Base-by-base conservation (phyloP, 2,888 invertebrate genomes). In the Melikaiella ostensackeni region DNA sequence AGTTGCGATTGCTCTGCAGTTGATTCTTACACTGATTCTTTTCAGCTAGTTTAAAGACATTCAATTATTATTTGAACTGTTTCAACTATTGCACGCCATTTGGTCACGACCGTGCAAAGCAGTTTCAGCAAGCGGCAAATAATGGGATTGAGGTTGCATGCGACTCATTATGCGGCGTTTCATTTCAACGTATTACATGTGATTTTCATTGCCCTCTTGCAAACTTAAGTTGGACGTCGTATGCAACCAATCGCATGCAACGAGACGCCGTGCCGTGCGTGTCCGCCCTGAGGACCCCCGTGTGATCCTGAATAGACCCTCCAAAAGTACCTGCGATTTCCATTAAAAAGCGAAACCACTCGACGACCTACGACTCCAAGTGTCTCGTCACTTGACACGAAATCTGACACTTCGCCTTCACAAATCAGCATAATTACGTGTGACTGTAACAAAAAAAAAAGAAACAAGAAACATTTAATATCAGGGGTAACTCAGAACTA, bases 211-310 rank as follows among this genome's bases (percentile, higher is more conserved):
- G 46, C 33, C 63, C 76, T 75, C 73, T 64, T 27, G 74, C 59
- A 80, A 74, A 64, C 79, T 57, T 66, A 63, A 75, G 76, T 75
- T 50, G 73, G 59, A 76, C 78, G 82, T 80, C 79, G 78, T 81
- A 78, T 81, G 80, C 82, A 82, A 81, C 81, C 81, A 84, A 82
- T 84, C 80, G 83, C 82, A 81, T 80, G 82, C 79, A 78, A 81
- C 57, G 77, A 79, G 79, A 79, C 79, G 80, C 77, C 75, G 30
- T 13, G 38, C 76, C 9, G 79, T 80, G 81, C 81, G 81, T 81
- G 81, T 75, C 79, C 42, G 66, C 75, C 61, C 77, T 75, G 38
- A 77, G 77, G 76, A 80, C 70, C 75, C 75, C 77, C 81, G 76
- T 79, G 81, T 76, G 74, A 81, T 78, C 64, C 66, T 64, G 74